Base-by-base conservation (phyloP, 2,113 vertebrate genomes). In the Odocoileus virginianus region DNA sequence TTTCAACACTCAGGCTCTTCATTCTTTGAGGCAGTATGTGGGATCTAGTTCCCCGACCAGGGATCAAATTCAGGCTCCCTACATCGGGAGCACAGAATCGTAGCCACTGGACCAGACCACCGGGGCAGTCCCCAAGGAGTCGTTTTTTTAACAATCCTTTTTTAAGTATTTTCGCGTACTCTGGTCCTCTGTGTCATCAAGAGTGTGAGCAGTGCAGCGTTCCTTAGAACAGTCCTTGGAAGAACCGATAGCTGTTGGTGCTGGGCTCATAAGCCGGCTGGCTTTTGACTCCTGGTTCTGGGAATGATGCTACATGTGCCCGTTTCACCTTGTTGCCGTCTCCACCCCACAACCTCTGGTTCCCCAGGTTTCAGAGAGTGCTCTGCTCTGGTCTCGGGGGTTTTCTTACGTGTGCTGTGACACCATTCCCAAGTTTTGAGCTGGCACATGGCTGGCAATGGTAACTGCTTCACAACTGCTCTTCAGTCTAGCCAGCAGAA, bases 241-340 rank as follows among this genome's bases (percentile, higher is more conserved):
- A 64, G 64, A 33, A n/a, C 30, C 27, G 21, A 25, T 81, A 23
- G 78, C 55, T 1, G 0, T 1, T 9, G 15, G 23, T 10, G 28
- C 50, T 28, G 28, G 60, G n/a, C 15, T 55, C 45, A 0, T 4
- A 17, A 3, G 14, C 11, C 64, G 11, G 64, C 64, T 55, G 36
- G 25, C 13, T n/a, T 89, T 83, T 43, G 52, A 43, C 54, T 33
- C 36, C 33, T 0, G 0, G 21, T 94, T 64, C 47, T 14, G 13
- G 71, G 27, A 3, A 7, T 21, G 78, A 47, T 50, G 33, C 45
- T 25, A 19, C 47, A 40, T 2, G 1, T 11, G 4, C 67, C 28
- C 2, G 3, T 17, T 25, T 33, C 45, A 14, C 45, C 13, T 2
- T 19, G 67, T 52, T 0, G 0, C 43, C 5, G 0, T 52, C 81